These are phyloP conservation scores for Vespertilio murinus DNA, from an alignment of 2,797 vertebrate genomes.

Conservation along the genomic window DNA sequence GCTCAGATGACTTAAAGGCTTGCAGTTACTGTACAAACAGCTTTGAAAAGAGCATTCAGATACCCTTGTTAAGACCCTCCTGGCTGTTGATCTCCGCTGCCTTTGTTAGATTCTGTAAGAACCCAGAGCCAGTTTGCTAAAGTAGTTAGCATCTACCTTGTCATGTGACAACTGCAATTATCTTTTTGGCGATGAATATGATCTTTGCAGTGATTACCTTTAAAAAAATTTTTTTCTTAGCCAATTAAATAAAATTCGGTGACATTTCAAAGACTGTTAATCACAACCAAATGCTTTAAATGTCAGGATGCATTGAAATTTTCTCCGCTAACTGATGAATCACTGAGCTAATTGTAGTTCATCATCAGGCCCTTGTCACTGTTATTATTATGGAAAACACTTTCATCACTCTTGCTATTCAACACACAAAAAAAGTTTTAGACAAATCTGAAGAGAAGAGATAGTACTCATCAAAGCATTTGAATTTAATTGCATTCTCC, in stretches of 20 bases:
- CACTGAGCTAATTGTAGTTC: conserved; percentile 88
- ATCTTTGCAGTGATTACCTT: conserved; percentile 85
- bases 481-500: conserved; percentile 83
- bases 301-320: conserved; percentile 86
- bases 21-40: conserved; percentile 66
- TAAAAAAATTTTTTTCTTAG: conserved; percentile 80
- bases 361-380: conserved; percentile 86
- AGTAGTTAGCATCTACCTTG: conserved; percentile 78
- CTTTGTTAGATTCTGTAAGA: conserved; percentile 55
- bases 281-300: conserved; percentile 87
- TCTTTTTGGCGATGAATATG: conserved; percentile 83
- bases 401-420: conserved; percentile 85
- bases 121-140: conserved; percentile 69
- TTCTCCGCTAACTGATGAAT: conserved; percentile 85
- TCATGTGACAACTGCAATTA: conserved; percentile 85
- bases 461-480: conserved; percentile 84
- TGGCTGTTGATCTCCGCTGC: conserved; percentile 60
- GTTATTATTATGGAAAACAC: conserved; percentile 88
- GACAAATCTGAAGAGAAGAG: conserved; percentile 82
- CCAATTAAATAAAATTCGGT: conserved; percentile 87
- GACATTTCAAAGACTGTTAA: conserved; percentile 89
- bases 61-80: conserved; percentile 70
- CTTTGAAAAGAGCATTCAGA: conserved; percentile 73
- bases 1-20: conserved; percentile 67
- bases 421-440: conserved; percentile 82